These are phyloP conservation scores for Gobionotothen gibberifrons DNA, from an alignment of 2,797 vertebrate genomes.

Conservation along the genomic window DNA sequence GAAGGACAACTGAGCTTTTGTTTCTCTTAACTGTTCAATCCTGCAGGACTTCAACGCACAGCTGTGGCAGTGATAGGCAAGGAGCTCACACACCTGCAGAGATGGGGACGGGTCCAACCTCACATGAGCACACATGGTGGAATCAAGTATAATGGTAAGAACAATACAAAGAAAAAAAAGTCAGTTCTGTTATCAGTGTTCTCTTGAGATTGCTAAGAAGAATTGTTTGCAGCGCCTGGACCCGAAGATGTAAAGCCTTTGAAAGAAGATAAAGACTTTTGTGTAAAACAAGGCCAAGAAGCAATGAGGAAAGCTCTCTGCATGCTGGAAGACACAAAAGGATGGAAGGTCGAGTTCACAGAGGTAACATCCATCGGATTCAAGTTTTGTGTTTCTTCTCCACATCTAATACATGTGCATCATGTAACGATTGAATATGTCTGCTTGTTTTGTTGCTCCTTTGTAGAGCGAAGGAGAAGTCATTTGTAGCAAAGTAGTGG, in stretches of 20 bases:
- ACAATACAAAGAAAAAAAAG: background rate
- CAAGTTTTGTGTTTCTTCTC: background rate
- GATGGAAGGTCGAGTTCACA: slow-evolving; percentile 79
- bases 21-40: background rate
- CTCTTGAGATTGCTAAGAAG: background rate
- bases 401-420: background rate
- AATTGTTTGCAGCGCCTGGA: slow-evolving; percentile 59
- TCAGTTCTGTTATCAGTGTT: background rate
- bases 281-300: slow-evolving; percentile 74
- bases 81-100: slow-evolving; percentile 73
- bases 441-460: background rate
- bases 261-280: slow-evolving; percentile 69
- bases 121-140: slow-evolving; percentile 30
- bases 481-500: slow-evolving; percentile 81
- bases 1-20: background rate
- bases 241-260: slow-evolving; percentile 4
- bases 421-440: fast-evolving
- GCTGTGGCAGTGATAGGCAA: slow-evolving; percentile 79
- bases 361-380: slow-evolving; percentile 70
- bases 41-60: slow-evolving; percentile 79
- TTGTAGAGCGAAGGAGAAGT: slow-evolving; percentile 77
- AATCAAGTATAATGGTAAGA: slow-evolving; percentile 50
- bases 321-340: slow-evolving; percentile 76
- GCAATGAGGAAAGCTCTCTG: slow-evolving; percentile 81
- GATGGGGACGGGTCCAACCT: slow-evolving; percentile 15